Percentiles rank a stretch among this genome's conserved stretches.
Conservation (phyloP, 2,113 vertebrate species). For the Panthera tigris region DNA sequence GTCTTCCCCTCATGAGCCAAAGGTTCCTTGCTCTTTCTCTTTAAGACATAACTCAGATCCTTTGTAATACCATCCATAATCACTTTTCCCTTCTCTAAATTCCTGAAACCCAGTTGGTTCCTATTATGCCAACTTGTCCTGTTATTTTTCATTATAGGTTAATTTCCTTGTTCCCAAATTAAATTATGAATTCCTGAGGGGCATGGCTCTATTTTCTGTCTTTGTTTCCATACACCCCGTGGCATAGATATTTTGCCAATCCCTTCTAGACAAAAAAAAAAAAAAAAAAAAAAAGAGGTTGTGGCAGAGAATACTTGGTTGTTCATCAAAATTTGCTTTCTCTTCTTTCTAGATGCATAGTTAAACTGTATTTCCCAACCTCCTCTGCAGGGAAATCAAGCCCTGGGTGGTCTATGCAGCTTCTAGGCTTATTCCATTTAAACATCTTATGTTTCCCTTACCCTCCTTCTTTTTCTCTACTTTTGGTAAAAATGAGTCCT, state of each 20-base stretch:
- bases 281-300: neutral
- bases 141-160: neutral
- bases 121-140: neutral
- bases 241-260: neutral
- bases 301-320: neutral
- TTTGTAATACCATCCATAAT: neutral
- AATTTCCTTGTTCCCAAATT: neutral
- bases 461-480: neutral
- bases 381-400: neutral
- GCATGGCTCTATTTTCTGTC: neutral
- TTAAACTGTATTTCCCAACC: neutral
- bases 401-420: fast-evolving
- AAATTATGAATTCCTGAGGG: neutral
- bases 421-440: neutral
- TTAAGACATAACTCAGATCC: neutral
- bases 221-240: neutral
- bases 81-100: neutral
- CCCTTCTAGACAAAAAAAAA: neutral
- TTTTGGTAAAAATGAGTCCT: neutral
- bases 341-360: neutral
- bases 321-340: neutral
- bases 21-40: neutral
- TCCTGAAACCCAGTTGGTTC: neutral
- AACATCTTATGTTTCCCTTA: neutral
- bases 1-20: neutral